Conservation (phyloP, 2,113 vertebrate genomes). For the Rhinolophus sinicus region DNA sequence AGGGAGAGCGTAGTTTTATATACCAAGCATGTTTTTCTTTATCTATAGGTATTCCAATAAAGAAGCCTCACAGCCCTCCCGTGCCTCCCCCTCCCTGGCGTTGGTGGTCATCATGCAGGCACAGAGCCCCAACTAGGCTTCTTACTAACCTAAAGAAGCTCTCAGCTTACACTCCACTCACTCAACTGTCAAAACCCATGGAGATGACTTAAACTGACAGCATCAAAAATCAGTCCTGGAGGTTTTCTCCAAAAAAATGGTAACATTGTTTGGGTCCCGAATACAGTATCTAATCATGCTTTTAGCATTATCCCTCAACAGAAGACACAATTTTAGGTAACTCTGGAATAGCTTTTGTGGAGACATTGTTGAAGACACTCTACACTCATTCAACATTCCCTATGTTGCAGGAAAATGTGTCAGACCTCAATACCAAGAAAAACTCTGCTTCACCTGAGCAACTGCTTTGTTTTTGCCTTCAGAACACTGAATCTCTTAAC, state of each 20-base stretch:
- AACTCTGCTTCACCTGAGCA: not conserved
- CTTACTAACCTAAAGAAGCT: not conserved
- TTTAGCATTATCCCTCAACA: not conserved
- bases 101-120: not conserved
- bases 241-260: not conserved
- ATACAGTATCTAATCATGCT: not conserved
- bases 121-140: not conserved
- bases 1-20: not conserved
- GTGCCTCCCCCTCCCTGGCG: not conserved
- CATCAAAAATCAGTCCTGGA: not conserved
- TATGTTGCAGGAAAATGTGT: not conserved
- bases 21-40: not conserved
- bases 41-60: not conserved
- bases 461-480: not conserved
- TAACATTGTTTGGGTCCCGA: not conserved
- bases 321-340: not conserved
- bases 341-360: not conserved
- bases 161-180: not conserved
- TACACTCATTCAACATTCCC: not conserved
- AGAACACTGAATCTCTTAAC: not conserved
- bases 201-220: not conserved
- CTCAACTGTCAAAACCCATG: not conserved
- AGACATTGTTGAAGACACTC: not conserved
- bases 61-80: not conserved
- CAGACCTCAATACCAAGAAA: not conserved